Evolutionary conservation across 2,888 invertebrate genomes (phyloP).

Genomic region (Thymelicus acteon): DNA sequence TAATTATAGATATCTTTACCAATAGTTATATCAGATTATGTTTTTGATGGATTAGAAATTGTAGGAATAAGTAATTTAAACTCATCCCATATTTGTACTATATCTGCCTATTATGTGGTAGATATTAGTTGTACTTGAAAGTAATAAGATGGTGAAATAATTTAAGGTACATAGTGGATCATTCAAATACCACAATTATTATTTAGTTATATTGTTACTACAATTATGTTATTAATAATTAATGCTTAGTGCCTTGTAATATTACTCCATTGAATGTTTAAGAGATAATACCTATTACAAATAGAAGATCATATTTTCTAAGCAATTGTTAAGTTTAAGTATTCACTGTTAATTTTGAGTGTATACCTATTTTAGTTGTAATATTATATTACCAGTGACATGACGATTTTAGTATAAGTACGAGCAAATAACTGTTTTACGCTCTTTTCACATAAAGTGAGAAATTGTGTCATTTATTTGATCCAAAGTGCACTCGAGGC

Average conservation of each 20-base stretch:
- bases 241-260: slow-evolving; percentile 1
- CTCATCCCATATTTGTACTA: too few relatives aligned
- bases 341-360: background rate
- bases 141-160: too few relatives aligned
- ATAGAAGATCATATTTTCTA: background rate
- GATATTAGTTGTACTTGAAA: too few relatives aligned
- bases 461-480: background rate
- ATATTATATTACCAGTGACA: background rate
- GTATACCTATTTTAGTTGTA: too few relatives aligned
- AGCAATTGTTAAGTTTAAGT: slow-evolving; percentile 1
- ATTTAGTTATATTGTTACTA: background rate
- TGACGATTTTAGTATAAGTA: background rate
- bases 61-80: too few relatives aligned
- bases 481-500: slow-evolving; percentile 17
- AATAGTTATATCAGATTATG: too few relatives aligned
- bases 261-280: background rate
- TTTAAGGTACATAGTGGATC: too few relatives aligned
- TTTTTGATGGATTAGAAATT: too few relatives aligned
- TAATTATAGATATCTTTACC: background rate
- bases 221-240: background rate
- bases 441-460: too few relatives aligned
- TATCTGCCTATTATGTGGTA: too few relatives aligned
- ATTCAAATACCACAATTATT: background rate
- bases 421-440: background rate
- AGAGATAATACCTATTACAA: background rate